Evolutionary conservation across 2,113 vertebrate genomes (phyloP).

Genomic region (Aspiorhynchus laticeps): DNA sequence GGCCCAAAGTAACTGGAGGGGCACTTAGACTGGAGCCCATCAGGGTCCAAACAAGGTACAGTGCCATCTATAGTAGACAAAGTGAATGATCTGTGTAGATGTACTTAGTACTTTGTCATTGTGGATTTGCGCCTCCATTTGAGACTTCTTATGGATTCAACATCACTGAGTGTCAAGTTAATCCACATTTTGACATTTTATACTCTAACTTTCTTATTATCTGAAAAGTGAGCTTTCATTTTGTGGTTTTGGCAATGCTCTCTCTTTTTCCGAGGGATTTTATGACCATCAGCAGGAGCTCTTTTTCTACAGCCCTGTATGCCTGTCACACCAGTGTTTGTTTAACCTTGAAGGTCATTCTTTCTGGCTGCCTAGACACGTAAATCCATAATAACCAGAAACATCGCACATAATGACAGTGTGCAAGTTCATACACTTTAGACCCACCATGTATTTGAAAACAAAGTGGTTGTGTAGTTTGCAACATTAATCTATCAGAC

Average conservation of each 20-base stretch:
- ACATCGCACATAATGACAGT: not conserved
- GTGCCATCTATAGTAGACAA: slow-evolving; percentile 51
- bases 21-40: slow-evolving; percentile 48
- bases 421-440: not conserved
- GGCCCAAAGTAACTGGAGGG: slow-evolving; percentile 42
- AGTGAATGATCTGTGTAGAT: not conserved
- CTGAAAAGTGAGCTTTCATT: not conserved
- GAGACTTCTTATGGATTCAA: not conserved
- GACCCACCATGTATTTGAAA: not conserved
- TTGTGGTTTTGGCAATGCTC: not conserved
- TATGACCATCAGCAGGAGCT: not conserved
- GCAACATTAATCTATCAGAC: not conserved
- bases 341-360: slow-evolving; percentile 6
- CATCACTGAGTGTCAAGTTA: not conserved
- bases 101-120: not conserved
- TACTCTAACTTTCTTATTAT: not conserved
- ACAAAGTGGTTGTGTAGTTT: not conserved
- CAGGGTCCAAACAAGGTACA: slow-evolving; percentile 49
- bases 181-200: not conserved
- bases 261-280: not conserved
- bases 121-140: not conserved
- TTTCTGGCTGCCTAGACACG: not conserved
- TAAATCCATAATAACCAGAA: not conserved
- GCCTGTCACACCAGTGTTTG: slow-evolving; percentile 23
- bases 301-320: not conserved